Percentiles rank a stretch among this genome's conserved stretches.
These are phyloP conservation scores for Silvanus unidentatus DNA, from an alignment of 2,888 invertebrate species.

Conservation along the genomic window DNA sequence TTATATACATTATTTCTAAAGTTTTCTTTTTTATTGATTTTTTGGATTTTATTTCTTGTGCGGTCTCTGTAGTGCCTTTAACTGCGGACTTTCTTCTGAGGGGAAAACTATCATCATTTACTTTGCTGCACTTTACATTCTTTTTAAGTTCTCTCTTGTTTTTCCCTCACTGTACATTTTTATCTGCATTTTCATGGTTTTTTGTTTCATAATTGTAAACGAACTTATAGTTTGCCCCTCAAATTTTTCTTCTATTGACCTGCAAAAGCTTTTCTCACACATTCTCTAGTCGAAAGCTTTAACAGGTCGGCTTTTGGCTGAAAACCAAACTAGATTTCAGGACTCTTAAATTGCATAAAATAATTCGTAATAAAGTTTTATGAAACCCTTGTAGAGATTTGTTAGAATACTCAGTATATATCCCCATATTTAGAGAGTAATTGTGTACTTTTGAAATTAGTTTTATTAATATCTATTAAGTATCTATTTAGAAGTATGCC, in stretches of 20 bases:
- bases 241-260: slow-evolving; percentile 9
- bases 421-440: too few species aligned
- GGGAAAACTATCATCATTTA: slow-evolving; percentile 21
- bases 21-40: not conserved
- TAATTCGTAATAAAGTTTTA: not conserved
- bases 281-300: too few species aligned
- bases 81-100: slow-evolving; percentile 32
- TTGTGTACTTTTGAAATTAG: too few species aligned
- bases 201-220: too few species aligned
- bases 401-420: too few species aligned
- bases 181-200: too few species aligned
- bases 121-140: not conserved
- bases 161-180: too few species aligned
- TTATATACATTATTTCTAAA: not conserved
- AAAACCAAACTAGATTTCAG: slow-evolving; percentile 10
- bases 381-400: too few species aligned
- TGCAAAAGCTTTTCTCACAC: slow-evolving; percentile 9
- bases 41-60: not conserved
- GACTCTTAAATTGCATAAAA: not conserved
- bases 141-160: not conserved
- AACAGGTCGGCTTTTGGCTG: slow-evolving; percentile 31
- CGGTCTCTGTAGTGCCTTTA: slow-evolving; percentile 38
- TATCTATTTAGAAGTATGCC: too few species aligned
- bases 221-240: slow-evolving; percentile 12
- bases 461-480: too few species aligned